A percentile compares a stretch with the other conserved stretches of the same genome.
Conservation (phyloP, 2,888 invertebrate genomes). For the Melitaea athalia region DNA sequence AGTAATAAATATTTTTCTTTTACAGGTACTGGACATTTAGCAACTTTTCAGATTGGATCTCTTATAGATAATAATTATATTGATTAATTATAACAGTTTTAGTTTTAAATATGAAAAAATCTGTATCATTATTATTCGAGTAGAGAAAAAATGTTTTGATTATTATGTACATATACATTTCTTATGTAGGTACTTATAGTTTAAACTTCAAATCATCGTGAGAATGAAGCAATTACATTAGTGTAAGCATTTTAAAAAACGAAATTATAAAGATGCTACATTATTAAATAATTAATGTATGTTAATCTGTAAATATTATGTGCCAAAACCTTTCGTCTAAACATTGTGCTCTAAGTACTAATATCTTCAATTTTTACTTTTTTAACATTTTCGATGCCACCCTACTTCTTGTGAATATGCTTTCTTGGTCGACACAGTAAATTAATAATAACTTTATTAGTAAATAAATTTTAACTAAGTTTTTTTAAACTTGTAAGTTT, state of each 20-base stretch:
- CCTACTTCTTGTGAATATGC: slow-evolving; percentile 7
- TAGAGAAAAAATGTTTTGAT: slow-evolving; percentile 42
- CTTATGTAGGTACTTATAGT: slow-evolving; percentile 24
- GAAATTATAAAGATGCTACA: slow-evolving; percentile 10
- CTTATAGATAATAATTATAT: slow-evolving; percentile 68
- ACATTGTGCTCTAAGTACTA: slow-evolving; percentile 27
- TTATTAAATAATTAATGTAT: slow-evolving; percentile 20
- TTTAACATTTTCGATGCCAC: slow-evolving; percentile 13
- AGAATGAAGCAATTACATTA: slow-evolving; percentile 17
- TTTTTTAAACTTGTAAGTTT: too few species aligned
- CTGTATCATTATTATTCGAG: slow-evolving; percentile 51
- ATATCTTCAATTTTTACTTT: slow-evolving; percentile 18
- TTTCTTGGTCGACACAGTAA: slow-evolving; percentile 11
- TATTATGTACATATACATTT: slow-evolving; percentile 22
- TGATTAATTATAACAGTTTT: slow-evolving; percentile 54
- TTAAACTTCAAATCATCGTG: slow-evolving; percentile 20
- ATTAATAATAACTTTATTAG: background rate
- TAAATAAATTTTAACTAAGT: background rate
- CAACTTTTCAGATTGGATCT: slow-evolving; percentile 72
- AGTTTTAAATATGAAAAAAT: slow-evolving; percentile 66
- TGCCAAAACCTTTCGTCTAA: slow-evolving; percentile 25
- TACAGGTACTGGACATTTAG: slow-evolving; percentile 54
- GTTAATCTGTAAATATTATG: slow-evolving; percentile 31
- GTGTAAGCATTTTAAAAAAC: slow-evolving; percentile 6
- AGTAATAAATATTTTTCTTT: slow-evolving; percentile 32